Base-by-base conservation (phyloP, 2,113 vertebrate genomes). In the Upupa epops region DNA sequence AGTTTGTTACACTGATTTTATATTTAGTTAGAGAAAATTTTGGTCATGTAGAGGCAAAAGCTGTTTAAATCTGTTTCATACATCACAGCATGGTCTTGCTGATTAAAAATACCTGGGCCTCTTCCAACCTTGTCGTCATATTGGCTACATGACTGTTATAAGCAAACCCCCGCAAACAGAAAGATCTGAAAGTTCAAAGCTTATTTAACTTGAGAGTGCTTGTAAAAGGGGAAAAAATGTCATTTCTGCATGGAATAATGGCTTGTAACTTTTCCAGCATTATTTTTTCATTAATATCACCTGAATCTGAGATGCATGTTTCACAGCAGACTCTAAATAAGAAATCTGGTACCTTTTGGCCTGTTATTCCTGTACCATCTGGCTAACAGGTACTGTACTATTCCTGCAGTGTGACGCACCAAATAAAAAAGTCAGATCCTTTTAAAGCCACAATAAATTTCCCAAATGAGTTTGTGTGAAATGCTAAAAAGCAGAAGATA, bases 401-500 rank as follows among this genome's bases (percentile, higher is more conserved):
- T 90, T 97, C 96, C 93, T 97, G 91, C 96, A 96, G 94, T 51
- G 89, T 96, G 95, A 95, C 96, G 48, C 79, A 90, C 76, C 95
- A 96, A 97, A 96, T 97, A 97, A 96, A 97, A 97, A 96, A 97
- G 97, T 97, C 97, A 97, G 95, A 94, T 96, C 93, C 96, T 96
- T 97, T 97, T 94, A 97, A 97, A 97, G 95, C 51, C 64, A 94
- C 94, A 95, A 97, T 97, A 97, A 97, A 98, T 97, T 98, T 97
- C 85, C 96, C 90, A 96, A 97, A 97, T 96, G 94, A 94, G 95
- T 88, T 94, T 94, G 96, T 97, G 96, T 96, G 97, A 97, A 97
- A 95, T 96, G 96, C 96, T 97, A 97, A 97, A 97, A 97, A 94
- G 94, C 97, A 96, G 93, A 97, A 97, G 97, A 98, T 97, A 97